phyloP scores from a whole-genome alignment of 1,140 invertebrate genomes.

The Paracyclopina nana region DNA sequence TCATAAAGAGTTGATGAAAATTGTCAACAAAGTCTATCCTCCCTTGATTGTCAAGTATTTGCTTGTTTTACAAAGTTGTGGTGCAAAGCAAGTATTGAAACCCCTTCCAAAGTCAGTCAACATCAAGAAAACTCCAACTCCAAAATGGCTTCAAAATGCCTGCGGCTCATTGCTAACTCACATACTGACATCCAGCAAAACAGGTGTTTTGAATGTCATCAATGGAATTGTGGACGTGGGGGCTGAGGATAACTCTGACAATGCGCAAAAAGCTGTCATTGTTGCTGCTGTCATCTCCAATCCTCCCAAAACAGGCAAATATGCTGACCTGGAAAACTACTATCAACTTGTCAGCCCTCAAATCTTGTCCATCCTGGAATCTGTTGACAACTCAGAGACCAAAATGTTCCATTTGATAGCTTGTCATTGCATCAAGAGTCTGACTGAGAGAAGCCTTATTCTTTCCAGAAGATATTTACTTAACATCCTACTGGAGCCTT shows the following conservation, averaged over 20 bases:
- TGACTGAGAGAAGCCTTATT: slow-evolving; percentile 10
- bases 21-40: slow-evolving; percentile 9
- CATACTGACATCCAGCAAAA: no score
- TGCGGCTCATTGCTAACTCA: neutral
- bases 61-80: slow-evolving; percentile 7
- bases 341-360: slow-evolving; percentile 14
- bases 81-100: slow-evolving; percentile 1
- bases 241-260: neutral
- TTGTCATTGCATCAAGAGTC: neutral
- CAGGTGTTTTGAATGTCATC: slow-evolving; percentile 13
- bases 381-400: neutral
- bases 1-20: neutral
- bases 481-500: slow-evolving; percentile 5
- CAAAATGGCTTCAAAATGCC: slow-evolving; percentile 11
- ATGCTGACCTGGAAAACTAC: slow-evolving; percentile 3
- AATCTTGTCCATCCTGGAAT: slow-evolving; percentile 6
- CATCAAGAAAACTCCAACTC: no score
- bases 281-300: slow-evolving; percentile 8
- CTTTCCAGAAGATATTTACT: slow-evolving; percentile 13
- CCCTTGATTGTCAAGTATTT: slow-evolving; percentile 9
- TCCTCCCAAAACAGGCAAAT: slow-evolving; percentile 1
- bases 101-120: no score
- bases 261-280: slow-evolving; percentile 4
- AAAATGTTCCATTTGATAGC: slow-evolving; percentile 11
- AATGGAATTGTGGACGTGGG: slow-evolving; percentile 13